These are phyloP conservation scores for Panzeria rudis DNA, from an alignment of 2,888 invertebrate species.

Conservation along the genomic window DNA sequence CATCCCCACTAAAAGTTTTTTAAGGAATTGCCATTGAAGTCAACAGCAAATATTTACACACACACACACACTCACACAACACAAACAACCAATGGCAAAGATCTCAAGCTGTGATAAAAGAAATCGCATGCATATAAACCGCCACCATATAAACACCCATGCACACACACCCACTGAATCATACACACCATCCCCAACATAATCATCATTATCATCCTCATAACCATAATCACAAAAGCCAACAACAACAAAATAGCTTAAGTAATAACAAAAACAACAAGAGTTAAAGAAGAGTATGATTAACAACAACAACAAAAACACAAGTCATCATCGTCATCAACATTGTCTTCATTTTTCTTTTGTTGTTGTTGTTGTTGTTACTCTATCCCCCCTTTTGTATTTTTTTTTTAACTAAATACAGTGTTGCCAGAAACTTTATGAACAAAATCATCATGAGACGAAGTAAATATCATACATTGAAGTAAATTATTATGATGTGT, in stretches of 20 bases:
- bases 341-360: slow-evolving; percentile 7
- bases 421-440: background rate
- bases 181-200: slow-evolving; percentile 33
- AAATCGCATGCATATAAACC: slow-evolving; percentile 67
- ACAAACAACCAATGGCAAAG: slow-evolving; percentile 77
- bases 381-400: slow-evolving; percentile 2
- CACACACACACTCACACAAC: slow-evolving; percentile 6
- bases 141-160: slow-evolving; percentile 60
- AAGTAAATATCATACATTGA: too few relatives aligned
- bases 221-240: slow-evolving; percentile 68
- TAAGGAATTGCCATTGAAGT: slow-evolving; percentile 65
- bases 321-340: slow-evolving; percentile 10
- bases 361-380: slow-evolving; percentile 22
- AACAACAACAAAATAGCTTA: slow-evolving; percentile 38
- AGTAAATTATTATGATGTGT: too few relatives aligned
- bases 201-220: slow-evolving; percentile 68
- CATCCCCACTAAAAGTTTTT: slow-evolving; percentile 2
- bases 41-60: slow-evolving; percentile 15
- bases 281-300: slow-evolving; percentile 9
- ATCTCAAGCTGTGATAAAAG: slow-evolving; percentile 77
- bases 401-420: background rate
- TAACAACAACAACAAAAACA: slow-evolving; percentile 11
- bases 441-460: background rate
- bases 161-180: background rate
- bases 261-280: slow-evolving; percentile 51